Base-by-base conservation (phyloP, 2,113 vertebrate genomes). In the Trichomycterus rosablanca region DNA sequence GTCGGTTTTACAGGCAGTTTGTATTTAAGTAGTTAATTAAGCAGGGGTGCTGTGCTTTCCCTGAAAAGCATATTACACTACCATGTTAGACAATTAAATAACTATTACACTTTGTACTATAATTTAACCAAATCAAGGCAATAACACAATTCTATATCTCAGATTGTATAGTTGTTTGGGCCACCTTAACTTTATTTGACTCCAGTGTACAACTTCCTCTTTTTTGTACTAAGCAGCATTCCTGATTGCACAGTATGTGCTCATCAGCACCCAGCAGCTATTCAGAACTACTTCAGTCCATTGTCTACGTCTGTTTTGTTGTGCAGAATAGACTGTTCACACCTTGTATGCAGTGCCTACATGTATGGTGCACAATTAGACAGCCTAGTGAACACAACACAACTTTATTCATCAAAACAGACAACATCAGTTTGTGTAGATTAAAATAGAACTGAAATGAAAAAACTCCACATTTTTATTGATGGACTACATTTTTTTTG, bases 321-420 rank as follows among this genome's bases (percentile, higher is more conserved):
- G 76, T 82, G 82, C 74, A 74, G 74, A 78, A 45, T 19, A 23
- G 7, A 2, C 42, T 48, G 53, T 79, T 86, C 60, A 75, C 83
- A 83, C 84, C 80, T 28, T 23, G 51, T 55, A 67, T 56, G 60
- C 50, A 60, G 66, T 42, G 48, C 45, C 64, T 67, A 59, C 16
- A 19, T 11, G 20, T 9, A 18, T 15, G 4, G 15, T n/a, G n/a
- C n/a, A n/a, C n/a, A n/a, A n/a, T n/a, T n/a, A n/a, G n/a, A n/a
- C n/a, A n/a, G n/a, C n/a, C n/a, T n/a, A n/a, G n/a, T n/a, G n/a
- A n/a, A n/a, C n/a, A n/a, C n/a, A n/a, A n/a, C n/a, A n/a, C n/a
- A n/a, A n/a, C n/a, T n/a, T n/a, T n/a, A n/a, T n/a, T n/a, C n/a
- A n/a, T n/a, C n/a, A n/a, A n/a, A n/a, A n/a, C n/a, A n/a, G n/a